A percentile compares a stretch with the other conserved stretches of the same genome.
Conservation (phyloP, 2,888 invertebrate genomes). For the Lagria hirta region DNA sequence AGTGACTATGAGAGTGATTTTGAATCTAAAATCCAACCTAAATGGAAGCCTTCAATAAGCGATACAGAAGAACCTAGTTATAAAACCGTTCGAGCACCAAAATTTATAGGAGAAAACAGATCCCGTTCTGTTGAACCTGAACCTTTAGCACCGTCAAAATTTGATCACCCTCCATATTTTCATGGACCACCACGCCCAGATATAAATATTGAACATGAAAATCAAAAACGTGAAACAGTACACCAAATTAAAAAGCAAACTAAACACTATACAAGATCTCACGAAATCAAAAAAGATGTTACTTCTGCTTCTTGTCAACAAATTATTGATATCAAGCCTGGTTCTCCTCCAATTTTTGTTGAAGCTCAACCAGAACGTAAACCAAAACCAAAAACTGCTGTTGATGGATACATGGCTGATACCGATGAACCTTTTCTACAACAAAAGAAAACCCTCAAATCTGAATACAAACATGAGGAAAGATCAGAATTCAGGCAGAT, state of each 20-base stretch:
- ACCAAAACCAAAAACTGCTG: slow-evolving; percentile 52
- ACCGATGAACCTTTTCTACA: slow-evolving; percentile 63
- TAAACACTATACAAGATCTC: slow-evolving; percentile 42
- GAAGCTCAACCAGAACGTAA: slow-evolving; percentile 41
- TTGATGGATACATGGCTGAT: slow-evolving; percentile 70
- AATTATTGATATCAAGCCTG: slow-evolving; percentile 52
- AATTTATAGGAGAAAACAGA: slow-evolving; percentile 53
- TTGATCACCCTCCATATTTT: slow-evolving; percentile 57
- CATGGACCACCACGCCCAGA: slow-evolving; percentile 51
- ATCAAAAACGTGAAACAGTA: slow-evolving; percentile 37
- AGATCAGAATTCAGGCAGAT: slow-evolving; percentile 44
- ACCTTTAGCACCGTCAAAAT: slow-evolving; percentile 59
- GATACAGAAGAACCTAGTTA: slow-evolving; percentile 65
- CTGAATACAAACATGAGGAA: slow-evolving; percentile 46
- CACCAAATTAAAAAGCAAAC: slow-evolving; percentile 45
- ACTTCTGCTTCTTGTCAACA: slow-evolving; percentile 41
- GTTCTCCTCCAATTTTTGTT: slow-evolving; percentile 51
- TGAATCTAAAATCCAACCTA: slow-evolving; percentile 55
- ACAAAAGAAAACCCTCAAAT: slow-evolving; percentile 38
- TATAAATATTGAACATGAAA: slow-evolving; percentile 45
- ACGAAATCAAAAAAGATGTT: slow-evolving; percentile 38
- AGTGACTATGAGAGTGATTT: slow-evolving; percentile 72
- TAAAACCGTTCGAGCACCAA: slow-evolving; percentile 59
- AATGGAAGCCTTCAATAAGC: slow-evolving; percentile 65
- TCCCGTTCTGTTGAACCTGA: slow-evolving; percentile 61